Evolutionary conservation across 2,888 invertebrate genomes (phyloP).

Genomic region (Anodontia alba): DNA sequence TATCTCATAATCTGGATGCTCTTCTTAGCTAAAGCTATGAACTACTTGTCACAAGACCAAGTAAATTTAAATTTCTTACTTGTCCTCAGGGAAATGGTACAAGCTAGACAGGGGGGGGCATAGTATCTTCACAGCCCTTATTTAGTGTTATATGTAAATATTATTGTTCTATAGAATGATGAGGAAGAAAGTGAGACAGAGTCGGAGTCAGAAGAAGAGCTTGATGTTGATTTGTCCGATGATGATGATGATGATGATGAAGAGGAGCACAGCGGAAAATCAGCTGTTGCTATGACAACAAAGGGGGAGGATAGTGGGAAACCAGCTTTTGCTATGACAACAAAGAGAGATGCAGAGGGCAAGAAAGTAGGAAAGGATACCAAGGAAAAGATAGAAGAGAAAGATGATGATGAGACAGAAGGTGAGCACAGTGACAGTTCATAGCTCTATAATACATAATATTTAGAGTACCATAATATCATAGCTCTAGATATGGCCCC

Average conservation of each 20-base stretch:
- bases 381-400: neutral
- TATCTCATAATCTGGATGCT: no score
- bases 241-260: conserved; percentile 13
- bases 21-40: no score
- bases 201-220: conserved; percentile 36
- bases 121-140: no score
- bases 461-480: no score
- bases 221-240: conserved; percentile 13
- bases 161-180: conserved; percentile 5
- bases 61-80: no score
- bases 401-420: neutral
- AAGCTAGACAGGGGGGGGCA: no score
- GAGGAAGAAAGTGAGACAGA: conserved; percentile 61
- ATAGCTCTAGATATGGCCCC: no score
- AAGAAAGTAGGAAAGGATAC: neutral
- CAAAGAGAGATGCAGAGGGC: neutral
- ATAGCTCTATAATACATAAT: no score
- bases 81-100: no score
- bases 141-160: no score
- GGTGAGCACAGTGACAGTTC: no score
- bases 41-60: no score
- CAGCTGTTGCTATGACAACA: conserved; percentile 5
- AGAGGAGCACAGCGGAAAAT: neutral
- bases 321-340: conserved; percentile 5
- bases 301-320: neutral